phyloP scores from a whole-genome alignment of 2,888 invertebrate genomes.

The Tachystola acroxantha region DNA sequence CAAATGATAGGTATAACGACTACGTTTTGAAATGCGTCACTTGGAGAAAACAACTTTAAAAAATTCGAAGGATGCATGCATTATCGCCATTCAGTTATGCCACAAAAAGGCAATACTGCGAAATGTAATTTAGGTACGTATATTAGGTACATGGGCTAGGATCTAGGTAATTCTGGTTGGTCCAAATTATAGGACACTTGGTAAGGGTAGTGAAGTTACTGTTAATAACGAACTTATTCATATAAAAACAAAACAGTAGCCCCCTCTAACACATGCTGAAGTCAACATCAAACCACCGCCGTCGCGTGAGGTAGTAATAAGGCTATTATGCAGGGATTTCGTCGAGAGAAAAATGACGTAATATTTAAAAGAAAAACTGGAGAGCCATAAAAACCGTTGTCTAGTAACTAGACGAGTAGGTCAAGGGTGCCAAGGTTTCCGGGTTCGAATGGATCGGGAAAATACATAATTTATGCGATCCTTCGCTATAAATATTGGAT shows the following conservation, averaged over 20 bases:
- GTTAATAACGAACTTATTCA: neutral
- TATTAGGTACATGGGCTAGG: no score
- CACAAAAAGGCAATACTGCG: no score
- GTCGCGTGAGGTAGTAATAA: constrained; percentile 19
- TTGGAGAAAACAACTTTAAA: no score
- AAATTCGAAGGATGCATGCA: no score
- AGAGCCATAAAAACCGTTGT: constrained; percentile 20
- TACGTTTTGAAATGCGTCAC: no score
- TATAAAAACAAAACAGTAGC: neutral
- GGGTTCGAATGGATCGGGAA: constrained; percentile 22
- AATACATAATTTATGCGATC: constrained; percentile 37
- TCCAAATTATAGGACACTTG: no score
- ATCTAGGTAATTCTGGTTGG: no score
- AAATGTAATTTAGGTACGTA: no score
- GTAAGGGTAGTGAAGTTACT: no score
- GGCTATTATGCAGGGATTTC: constrained; percentile 24
- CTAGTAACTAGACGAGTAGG: constrained; percentile 18
- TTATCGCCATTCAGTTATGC: no score
- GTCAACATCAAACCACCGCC: constrained; percentile 1
- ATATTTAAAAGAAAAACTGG: constrained; percentile 23
- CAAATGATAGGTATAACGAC: no score
- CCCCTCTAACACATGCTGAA: neutral
- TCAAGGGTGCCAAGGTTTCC: constrained; percentile 19
- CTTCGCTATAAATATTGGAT: constrained; percentile 36
- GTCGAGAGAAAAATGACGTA: constrained; percentile 13